These are phyloP conservation scores for Agelas oroides DNA, from an alignment of 37 sponge, comb jelly and placozoan genomes.

Conservation along the genomic window DNA sequence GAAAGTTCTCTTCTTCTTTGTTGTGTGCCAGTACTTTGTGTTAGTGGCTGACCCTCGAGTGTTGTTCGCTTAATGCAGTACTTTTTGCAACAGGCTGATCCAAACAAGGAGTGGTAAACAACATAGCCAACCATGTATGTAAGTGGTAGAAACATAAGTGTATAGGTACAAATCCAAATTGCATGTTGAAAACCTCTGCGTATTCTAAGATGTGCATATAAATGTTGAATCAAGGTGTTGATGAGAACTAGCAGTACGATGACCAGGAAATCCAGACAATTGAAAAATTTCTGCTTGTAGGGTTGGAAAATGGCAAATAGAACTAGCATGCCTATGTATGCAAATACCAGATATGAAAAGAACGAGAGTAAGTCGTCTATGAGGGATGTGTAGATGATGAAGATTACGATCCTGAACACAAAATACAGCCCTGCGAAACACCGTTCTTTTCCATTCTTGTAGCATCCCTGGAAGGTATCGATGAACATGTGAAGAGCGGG, in stretches of 20 bases:
- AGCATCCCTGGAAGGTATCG: slow-evolving; percentile 43
- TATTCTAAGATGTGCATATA: too few species aligned
- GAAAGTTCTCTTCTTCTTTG: too few species aligned
- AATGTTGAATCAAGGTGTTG: too few species aligned
- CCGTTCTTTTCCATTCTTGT: slow-evolving; percentile 14
- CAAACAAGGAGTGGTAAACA: too few species aligned
- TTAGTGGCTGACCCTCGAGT: too few species aligned
- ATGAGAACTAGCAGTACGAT: neutral
- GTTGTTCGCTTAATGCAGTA: neutral
- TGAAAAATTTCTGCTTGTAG: neutral
- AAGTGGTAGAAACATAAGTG: too few species aligned
- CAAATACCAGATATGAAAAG: neutral
- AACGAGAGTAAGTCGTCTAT: too few species aligned
- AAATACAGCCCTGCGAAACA: slow-evolving; percentile 30
- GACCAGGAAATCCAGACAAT: neutral
- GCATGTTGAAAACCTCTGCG: too few species aligned
- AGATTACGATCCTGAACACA: neutral
- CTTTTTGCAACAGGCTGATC: neutral
- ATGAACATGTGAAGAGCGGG: neutral
- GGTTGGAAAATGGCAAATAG: neutral
- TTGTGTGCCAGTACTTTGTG: too few species aligned
- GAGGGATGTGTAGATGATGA: neutral
- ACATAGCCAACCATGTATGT: too few species aligned
- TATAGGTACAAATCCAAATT: too few species aligned
- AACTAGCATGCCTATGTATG: neutral